These are phyloP conservation scores for Naja naja DNA, from an alignment of 2,113 vertebrate species.

Conservation along the genomic window DNA sequence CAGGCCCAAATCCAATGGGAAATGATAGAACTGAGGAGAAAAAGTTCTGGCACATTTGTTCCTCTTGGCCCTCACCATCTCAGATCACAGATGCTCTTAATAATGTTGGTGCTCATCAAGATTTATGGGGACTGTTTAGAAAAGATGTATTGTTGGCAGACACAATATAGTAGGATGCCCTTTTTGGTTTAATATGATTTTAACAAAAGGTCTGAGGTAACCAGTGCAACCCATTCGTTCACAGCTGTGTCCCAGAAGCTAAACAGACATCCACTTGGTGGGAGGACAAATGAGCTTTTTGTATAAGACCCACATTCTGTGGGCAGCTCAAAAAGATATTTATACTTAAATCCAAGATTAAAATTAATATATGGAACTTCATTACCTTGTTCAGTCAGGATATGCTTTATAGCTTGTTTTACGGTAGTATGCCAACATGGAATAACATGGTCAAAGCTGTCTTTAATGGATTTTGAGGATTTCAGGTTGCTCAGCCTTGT, in stretches of 20 bases:
- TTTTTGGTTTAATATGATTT: conserved; percentile 31
- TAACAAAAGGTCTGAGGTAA: conserved; percentile 28
- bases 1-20: conserved; percentile 27
- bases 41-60: conserved; percentile 29
- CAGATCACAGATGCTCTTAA: conserved; percentile 46
- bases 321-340: neutral
- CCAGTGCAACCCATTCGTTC: neutral
- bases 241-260: neutral
- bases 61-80: conserved; percentile 49
- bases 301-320: neutral
- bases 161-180: conserved; percentile 24
- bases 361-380: neutral
- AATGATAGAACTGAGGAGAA: conserved; percentile 39
- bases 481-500: neutral
- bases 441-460: neutral
- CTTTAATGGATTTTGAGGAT: neutral
- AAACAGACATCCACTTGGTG: neutral
- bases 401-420: neutral
- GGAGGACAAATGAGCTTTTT: neutral
- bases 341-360: neutral
- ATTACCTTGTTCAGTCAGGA: neutral
- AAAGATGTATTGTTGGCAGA: conserved; percentile 57
- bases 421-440: neutral
- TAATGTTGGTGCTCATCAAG: conserved; percentile 51
- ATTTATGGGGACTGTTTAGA: conserved; percentile 43